Percentiles rank a stretch among this genome's conserved stretches.
phyloP scores from a whole-genome alignment of 2,888 invertebrate genomes.

The Hipparchia sbordonii region DNA sequence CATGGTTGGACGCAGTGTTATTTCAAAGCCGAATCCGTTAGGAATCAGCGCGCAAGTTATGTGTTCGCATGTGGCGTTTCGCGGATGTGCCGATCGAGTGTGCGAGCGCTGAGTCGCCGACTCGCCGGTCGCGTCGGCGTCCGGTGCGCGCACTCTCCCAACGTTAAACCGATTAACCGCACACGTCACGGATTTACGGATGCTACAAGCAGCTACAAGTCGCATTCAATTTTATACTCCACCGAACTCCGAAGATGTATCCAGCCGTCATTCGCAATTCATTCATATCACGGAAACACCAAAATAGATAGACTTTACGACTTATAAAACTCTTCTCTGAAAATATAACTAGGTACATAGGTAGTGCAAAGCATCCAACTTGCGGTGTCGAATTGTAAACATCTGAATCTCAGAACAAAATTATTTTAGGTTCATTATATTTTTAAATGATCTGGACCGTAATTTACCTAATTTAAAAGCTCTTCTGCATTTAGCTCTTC shows the following conservation, averaged over 20 bases:
- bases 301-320: slow-evolving; percentile 48
- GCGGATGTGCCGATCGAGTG: slow-evolving; percentile 60
- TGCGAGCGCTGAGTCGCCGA: slow-evolving; percentile 41
- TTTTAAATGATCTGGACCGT: no score
- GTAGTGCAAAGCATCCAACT: no score
- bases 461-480: no score
- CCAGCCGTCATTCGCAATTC: slow-evolving; percentile 46
- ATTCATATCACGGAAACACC: slow-evolving; percentile 51
- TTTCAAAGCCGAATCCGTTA: slow-evolving; percentile 22
- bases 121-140: slow-evolving; percentile 30
- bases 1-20: slow-evolving; percentile 27
- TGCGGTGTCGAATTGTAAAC: no score
- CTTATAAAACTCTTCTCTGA: slow-evolving; percentile 9
- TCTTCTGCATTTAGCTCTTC: no score
- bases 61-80: slow-evolving; percentile 55
- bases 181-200: slow-evolving; percentile 70
- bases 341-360: no score
- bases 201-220: slow-evolving; percentile 52
- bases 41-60: slow-evolving; percentile 42
- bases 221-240: slow-evolving; percentile 55
- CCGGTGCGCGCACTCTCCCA: slow-evolving; percentile 49
- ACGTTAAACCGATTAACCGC: slow-evolving; percentile 67
- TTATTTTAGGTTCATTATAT: no score
- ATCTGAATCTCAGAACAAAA: no score
- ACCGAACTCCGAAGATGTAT: slow-evolving; percentile 53